phyloP scores from a whole-genome alignment of 2,888 invertebrate genomes.

The Arctia plantaginis region DNA sequence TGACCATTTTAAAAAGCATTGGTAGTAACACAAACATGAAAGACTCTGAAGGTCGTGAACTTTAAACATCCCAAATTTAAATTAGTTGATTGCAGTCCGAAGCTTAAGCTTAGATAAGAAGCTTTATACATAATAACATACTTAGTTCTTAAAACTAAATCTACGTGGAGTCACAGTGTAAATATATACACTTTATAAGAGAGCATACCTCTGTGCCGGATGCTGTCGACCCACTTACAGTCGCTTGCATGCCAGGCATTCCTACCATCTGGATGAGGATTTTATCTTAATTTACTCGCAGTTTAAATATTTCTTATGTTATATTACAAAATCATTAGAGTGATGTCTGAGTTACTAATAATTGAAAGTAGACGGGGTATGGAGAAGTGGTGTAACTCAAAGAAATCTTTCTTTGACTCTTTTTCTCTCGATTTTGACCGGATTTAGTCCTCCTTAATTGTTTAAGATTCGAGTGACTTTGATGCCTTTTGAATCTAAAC shows the following conservation, averaged over 20 bases:
- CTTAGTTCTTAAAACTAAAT: conserved; percentile 1
- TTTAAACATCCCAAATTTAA: neutral
- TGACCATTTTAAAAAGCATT: neutral
- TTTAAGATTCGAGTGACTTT: neutral
- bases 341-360: neutral
- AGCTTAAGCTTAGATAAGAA: neutral
- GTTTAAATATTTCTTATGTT: conserved; percentile 13
- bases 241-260: conserved; percentile 47
- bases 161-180: conserved; percentile 36
- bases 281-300: conserved; percentile 19
- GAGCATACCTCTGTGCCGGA: conserved; percentile 53
- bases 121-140: neutral
- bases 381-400: neutral
- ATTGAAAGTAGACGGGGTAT: neutral
- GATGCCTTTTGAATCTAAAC: neutral
- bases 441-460: neutral
- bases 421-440: neutral
- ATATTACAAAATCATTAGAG: conserved; percentile 3
- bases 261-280: conserved; percentile 24
- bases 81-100: neutral
- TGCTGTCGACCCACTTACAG: conserved; percentile 61
- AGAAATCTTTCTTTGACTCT: neutral
- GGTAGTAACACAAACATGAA: neutral
- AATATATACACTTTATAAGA: conserved; percentile 60
- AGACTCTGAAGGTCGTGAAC: neutral